phyloP scores from a whole-genome alignment of 1,140 invertebrate species.

The Lordiphosa mommai region DNA sequence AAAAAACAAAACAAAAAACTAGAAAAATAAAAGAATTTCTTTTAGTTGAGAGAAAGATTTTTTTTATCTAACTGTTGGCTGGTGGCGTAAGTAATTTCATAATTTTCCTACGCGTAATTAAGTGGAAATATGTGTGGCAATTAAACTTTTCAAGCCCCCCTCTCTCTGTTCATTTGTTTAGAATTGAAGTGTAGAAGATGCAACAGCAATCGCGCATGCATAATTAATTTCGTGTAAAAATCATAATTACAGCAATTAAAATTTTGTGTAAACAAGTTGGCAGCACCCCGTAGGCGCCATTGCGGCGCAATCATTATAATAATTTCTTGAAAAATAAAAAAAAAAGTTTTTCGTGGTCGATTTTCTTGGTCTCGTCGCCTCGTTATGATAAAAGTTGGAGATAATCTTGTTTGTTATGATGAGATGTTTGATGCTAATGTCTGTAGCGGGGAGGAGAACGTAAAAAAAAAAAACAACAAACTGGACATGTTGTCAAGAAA shows the following conservation, averaged over 20 bases:
- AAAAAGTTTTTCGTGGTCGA: neutral
- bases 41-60: conserved; percentile 10
- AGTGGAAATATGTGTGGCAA: conserved; percentile 38
- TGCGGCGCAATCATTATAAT: conserved; percentile 42
- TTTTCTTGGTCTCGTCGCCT: neutral
- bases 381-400: neutral
- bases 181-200: conserved; percentile 15
- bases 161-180: conserved; percentile 1
- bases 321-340: conserved; percentile 15
- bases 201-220: conserved; percentile 56
- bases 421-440: neutral
- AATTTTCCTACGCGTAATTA: conserved; percentile 45
- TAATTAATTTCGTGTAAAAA: conserved; percentile 75
- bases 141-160: conserved; percentile 25
- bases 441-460: neutral
- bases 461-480: no score
- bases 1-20: conserved; percentile 8
- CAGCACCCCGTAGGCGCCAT: conserved; percentile 40
- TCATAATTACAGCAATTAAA: conserved; percentile 74
- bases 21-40: conserved; percentile 24
- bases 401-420: conserved; percentile 3
- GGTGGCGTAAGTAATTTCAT: conserved; percentile 36
- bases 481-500: neutral
- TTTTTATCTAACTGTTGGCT: conserved; percentile 40
- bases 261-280: conserved; percentile 71